A percentile compares a stretch with the other conserved stretches of the same genome.
Conservation (phyloP, 2,888 invertebrate species). For the Autographa pulchrina region DNA sequence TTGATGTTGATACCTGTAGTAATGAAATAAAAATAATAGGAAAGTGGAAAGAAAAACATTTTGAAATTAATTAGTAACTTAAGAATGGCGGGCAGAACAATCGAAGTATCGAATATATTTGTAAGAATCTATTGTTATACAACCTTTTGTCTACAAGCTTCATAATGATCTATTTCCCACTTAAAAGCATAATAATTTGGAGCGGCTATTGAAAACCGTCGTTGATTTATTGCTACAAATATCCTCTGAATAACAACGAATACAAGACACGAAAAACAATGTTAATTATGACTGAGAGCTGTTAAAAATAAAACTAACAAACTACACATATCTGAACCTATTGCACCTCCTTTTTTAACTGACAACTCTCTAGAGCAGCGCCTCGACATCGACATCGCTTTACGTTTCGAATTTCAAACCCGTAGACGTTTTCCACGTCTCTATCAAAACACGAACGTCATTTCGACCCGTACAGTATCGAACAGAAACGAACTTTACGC, state of each 20-base stretch:
- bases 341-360: slow-evolving; percentile 68
- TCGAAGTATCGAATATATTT: background rate
- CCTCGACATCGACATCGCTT: slow-evolving; percentile 76
- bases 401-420: slow-evolving; percentile 81
- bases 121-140: background rate
- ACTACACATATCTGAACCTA: slow-evolving; percentile 43
- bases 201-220: background rate
- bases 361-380: slow-evolving; percentile 72
- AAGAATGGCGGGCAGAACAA: background rate
- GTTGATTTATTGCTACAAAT: slow-evolving; percentile 1
- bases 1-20: background rate
- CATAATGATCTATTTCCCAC: slow-evolving; percentile 1
- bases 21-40: background rate
- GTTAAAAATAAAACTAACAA: slow-evolving; percentile 53
- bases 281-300: slow-evolving; percentile 52
- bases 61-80: background rate
- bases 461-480: slow-evolving; percentile 50
- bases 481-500: slow-evolving; percentile 63
- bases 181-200: background rate
- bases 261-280: slow-evolving; percentile 42
- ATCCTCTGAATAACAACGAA: slow-evolving; percentile 17
- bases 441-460: slow-evolving; percentile 66
- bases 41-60: background rate
- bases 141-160: background rate
- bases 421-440: slow-evolving; percentile 76